A percentile compares a stretch with the other conserved stretches of the same genome.
Evolutionary conservation across 2,888 invertebrate species (phyloP).

Genomic region (Autographa gamma): DNA sequence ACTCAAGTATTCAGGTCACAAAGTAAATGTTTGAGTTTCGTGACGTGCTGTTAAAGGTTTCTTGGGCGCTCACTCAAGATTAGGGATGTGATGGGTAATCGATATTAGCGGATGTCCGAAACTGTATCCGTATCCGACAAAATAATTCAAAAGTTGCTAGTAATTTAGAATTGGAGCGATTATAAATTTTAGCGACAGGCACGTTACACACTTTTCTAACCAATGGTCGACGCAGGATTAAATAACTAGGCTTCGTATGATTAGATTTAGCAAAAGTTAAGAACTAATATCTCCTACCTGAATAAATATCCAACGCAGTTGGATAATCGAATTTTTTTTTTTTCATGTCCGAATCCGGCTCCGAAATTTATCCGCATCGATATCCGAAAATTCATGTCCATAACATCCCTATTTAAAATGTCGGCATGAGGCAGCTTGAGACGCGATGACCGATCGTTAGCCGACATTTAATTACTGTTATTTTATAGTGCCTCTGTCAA

Average conservation of each 20-base stretch:
- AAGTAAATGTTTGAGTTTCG: constrained; percentile 67
- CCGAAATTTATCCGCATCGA: background rate
- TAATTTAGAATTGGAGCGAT: too few relatives aligned
- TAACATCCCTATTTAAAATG: constrained; percentile 67
- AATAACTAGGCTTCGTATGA: too few relatives aligned
- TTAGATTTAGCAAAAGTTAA: too few relatives aligned
- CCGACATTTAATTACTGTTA: constrained; percentile 81
- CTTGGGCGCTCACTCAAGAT: background rate
- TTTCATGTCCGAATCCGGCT: background rate
- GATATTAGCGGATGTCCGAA: background rate
- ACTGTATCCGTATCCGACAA: background rate
- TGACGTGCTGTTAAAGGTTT: constrained; percentile 46
- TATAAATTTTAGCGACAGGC: too few relatives aligned
- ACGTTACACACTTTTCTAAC: too few relatives aligned
- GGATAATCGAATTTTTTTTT: too few relatives aligned
- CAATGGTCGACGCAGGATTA: too few relatives aligned
- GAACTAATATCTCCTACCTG: too few relatives aligned
- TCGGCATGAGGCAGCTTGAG: constrained; percentile 60
- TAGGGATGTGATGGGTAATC: background rate
- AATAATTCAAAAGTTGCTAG: too few relatives aligned
- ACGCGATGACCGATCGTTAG: constrained; percentile 77
- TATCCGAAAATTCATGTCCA: background rate
- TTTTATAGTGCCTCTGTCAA: constrained; percentile 81
- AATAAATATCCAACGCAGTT: too few relatives aligned
- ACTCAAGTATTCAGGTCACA: constrained; percentile 54